Conservation (phyloP, 2,797 vertebrate species). For the Schizothorax lantsangensis region DNA sequence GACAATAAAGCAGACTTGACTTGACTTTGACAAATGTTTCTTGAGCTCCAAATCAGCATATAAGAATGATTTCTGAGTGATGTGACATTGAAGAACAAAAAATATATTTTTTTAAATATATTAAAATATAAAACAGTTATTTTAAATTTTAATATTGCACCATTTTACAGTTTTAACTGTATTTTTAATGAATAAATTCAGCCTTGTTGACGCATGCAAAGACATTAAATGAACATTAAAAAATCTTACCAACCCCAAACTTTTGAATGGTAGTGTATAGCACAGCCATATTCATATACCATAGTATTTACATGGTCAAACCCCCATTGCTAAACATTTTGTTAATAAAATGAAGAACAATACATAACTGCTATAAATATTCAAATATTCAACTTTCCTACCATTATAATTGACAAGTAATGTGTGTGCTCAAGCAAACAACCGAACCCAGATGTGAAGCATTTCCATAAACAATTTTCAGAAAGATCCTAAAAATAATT, state of each 20-base stretch:
- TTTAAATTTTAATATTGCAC: background rate
- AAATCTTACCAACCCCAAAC: background rate
- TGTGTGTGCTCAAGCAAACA: constrained; percentile 4
- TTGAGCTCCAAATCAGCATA: background rate
- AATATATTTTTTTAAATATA: too few relatives aligned
- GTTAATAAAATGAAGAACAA: constrained; percentile 18
- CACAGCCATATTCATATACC: background rate
- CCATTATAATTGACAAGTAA: constrained; percentile 13
- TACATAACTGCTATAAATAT: background rate
- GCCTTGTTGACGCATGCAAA: background rate
- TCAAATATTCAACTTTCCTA: constrained; percentile 12
- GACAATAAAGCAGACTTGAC: too few relatives aligned
- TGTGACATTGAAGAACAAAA: background rate
- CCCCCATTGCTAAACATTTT: background rate
- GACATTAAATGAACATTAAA: background rate
- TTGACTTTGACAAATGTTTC: too few relatives aligned
- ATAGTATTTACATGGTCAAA: background rate
- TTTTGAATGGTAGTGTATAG: background rate
- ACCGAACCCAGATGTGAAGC: constrained; percentile 5
- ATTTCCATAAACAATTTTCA: constrained; percentile 39
- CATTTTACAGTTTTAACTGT: background rate
- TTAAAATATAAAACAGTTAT: background rate
- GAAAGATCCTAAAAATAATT: constrained; percentile 31
- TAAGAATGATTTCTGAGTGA: background rate
- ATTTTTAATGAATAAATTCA: background rate